A percentile compares a stretch with the other conserved stretches of the same genome.
phyloP scores from a whole-genome alignment of 2,113 vertebrate genomes.

The Alethe diademata region DNA sequence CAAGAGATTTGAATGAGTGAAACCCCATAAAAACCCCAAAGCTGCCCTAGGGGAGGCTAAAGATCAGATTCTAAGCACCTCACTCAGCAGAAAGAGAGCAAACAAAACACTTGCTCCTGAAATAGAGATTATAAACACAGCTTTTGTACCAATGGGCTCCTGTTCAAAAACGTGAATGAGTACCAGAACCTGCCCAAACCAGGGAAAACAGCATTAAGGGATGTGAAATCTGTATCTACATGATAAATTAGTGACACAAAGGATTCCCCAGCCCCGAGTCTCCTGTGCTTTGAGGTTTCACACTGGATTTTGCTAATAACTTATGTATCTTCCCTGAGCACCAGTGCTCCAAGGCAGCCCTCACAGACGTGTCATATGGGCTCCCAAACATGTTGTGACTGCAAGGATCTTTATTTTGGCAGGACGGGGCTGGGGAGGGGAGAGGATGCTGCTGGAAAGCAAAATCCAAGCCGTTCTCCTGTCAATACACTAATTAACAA shows the following conservation, averaged over 20 bases:
- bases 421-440: not conserved
- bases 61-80: not conserved
- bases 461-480: not conserved
- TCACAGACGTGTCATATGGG: conserved; percentile 17
- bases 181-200: not conserved
- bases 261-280: not conserved
- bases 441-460: not conserved
- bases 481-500: conserved; percentile 32
- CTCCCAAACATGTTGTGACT: conserved; percentile 39
- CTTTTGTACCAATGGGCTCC: not conserved
- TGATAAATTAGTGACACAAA: not conserved
- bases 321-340: not conserved
- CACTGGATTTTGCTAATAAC: not conserved
- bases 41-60: not conserved
- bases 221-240: not conserved
- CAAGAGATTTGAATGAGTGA: not conserved
- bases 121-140: not conserved
- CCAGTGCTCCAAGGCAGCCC: not conserved
- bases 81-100: not conserved
- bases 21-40: not conserved
- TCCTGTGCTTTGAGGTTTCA: not conserved
- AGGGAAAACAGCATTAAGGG: not conserved
- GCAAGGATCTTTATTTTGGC: conserved; percentile 31
- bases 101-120: not conserved
- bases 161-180: not conserved